Conservation (phyloP, 1,140 invertebrate genomes). For the Stegodyphus dumicola region DNA sequence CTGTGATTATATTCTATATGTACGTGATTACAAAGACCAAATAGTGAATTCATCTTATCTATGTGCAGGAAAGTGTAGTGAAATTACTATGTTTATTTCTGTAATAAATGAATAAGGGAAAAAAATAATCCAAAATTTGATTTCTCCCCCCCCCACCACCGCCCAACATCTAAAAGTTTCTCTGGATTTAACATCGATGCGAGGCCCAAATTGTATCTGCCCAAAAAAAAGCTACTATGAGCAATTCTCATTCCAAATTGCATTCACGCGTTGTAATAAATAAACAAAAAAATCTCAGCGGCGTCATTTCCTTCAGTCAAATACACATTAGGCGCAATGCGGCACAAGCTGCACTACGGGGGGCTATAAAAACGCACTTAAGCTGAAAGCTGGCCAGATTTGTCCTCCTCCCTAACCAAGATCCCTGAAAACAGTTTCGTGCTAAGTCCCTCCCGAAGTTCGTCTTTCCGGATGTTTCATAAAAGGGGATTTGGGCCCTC, state of each 20-base stretch:
- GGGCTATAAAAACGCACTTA: slow-evolving; percentile 58
- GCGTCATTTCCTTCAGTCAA: slow-evolving; percentile 26
- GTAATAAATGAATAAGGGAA: too few species aligned
- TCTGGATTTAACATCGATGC: too few species aligned
- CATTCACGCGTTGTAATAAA: neutral
- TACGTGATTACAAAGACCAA: too few species aligned
- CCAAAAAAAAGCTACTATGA: neutral
- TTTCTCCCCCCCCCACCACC: too few species aligned
- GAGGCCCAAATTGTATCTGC: too few species aligned
- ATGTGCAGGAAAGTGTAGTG: too few species aligned
- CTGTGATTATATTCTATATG: too few species aligned
- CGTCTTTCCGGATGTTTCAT: slow-evolving; percentile 33
- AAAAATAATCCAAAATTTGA: too few species aligned
- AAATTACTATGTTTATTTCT: too few species aligned
- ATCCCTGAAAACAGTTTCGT: slow-evolving; percentile 36
- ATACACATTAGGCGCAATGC: slow-evolving; percentile 26
- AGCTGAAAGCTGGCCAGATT: slow-evolving; percentile 33
- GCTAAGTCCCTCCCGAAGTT: neutral
- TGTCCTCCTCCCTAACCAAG: slow-evolving; percentile 3
- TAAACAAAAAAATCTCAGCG: neutral
- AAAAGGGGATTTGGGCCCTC: neutral
- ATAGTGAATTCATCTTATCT: too few species aligned
- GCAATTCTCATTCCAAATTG: slow-evolving; percentile 16
- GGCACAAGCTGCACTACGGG: slow-evolving; percentile 47
- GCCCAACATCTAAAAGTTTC: too few species aligned